Conservation (phyloP, 2,888 invertebrate species). For the Aphelenchoides bicaudatus region DNA sequence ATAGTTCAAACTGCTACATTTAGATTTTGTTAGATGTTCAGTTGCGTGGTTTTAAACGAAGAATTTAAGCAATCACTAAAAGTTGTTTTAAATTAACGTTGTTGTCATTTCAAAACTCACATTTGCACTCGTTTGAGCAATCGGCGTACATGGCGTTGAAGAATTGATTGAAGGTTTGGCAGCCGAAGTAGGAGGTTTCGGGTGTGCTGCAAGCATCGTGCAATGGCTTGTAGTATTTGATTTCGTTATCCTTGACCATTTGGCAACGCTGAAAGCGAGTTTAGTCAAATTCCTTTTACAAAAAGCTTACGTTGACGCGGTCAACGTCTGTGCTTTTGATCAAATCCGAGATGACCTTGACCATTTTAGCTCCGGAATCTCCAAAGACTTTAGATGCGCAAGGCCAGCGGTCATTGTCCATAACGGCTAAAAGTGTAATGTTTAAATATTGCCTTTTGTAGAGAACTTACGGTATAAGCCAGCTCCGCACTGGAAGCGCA, state of each 20-base stretch:
- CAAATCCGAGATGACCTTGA: background rate
- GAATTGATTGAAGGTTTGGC: conserved; percentile 16
- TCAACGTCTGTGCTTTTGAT: background rate
- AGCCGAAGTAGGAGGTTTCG: conserved; percentile 7
- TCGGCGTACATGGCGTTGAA: conserved; percentile 11
- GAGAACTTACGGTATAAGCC: conserved; percentile 19
- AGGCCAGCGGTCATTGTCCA: conserved; percentile 1
- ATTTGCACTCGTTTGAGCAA: conserved; percentile 10
- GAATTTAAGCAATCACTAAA: too few species aligned
- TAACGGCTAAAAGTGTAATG: conserved; percentile 2
- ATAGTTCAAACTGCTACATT: too few species aligned
- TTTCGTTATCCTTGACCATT: conserved; percentile 6
- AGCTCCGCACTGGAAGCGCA: conserved; percentile 20
- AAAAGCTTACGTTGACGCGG: background rate
- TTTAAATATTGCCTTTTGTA: background rate
- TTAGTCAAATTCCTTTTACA: background rate
- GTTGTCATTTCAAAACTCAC: too few species aligned
- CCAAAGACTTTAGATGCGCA: conserved; percentile 3
- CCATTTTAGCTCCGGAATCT: background rate
- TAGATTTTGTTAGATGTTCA: too few species aligned
- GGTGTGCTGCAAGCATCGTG: background rate
- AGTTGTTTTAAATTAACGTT: too few species aligned
- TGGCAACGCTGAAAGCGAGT: background rate
- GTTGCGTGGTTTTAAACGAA: too few species aligned
- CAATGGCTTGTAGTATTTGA: conserved; percentile 10